Evolutionary conservation across 2,888 invertebrate genomes (phyloP), one percentile per base, ranked within the genome.

Genomic region (Petrolisthes cinctipes): DNA sequence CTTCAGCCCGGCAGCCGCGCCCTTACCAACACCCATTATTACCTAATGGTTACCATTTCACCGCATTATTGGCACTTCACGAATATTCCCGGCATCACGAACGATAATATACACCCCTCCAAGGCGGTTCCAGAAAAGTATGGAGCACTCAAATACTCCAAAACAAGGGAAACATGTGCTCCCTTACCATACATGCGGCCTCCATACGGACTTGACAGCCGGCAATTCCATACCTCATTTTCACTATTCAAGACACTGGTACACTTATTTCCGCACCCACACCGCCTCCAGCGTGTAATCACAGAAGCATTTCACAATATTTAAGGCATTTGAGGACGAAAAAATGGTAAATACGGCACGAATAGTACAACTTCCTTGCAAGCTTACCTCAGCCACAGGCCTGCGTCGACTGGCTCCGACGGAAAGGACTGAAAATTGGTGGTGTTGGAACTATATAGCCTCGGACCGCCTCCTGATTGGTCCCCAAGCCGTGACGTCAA

Each of bases 341-440:
- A 54, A 71, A 54, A 5, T 5, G 0, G 20, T 71, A n/a, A 80
- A 56, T 17, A 80, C 80, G 53, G 56, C 11, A 53, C 61, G n/a
- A 87, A 79, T 73, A 76, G 5, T 23, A 37, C 5, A n/a, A 68
- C 73, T 54, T 71, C 37, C 61, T 53, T 80, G 20, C 20, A 83
- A 81, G 11, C 89, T 89, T 86, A 89, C 89, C 89, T 86, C 54
- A 37, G 80, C 89, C 86, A 86, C 89, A 89, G 83, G 89, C 89
- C 89, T 83, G 81, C 89, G 83, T 89, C 86, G 89, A 89, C 79
- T 89, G 86, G 82, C 61, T 80, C 83, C 80, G 86, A 86, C 85
- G 86, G 83, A 89, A 89, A 86, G 89, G 86, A 89, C 73, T 68
- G 83, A 82, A 1, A 37, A 3, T 6, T 9, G 23, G 53, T 53